Conservation (phyloP, 2,888 invertebrate species). For the Perithous albicinctus region DNA sequence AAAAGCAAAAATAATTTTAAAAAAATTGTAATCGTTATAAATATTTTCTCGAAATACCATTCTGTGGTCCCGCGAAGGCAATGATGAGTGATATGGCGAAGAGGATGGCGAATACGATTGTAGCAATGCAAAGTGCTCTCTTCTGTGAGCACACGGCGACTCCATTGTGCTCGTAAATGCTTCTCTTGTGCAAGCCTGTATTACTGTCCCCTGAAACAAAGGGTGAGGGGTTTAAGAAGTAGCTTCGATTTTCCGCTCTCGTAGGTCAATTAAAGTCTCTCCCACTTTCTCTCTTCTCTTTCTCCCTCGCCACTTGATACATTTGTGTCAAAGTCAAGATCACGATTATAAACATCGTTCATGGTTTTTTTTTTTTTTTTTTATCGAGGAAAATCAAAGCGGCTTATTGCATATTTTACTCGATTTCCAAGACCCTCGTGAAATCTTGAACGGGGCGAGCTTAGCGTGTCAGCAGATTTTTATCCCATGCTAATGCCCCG, state of each 20-base stretch:
- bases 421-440: constrained; percentile 25
- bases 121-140: constrained; percentile 92
- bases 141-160: constrained; percentile 95
- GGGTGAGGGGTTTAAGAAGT: constrained; percentile 48
- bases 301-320: neutral
- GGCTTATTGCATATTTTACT: constrained; percentile 32
- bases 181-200: constrained; percentile 88
- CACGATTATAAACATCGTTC: constrained; percentile 40
- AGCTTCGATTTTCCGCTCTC: constrained; percentile 34
- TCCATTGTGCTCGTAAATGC: constrained; percentile 90
- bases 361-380: no score
- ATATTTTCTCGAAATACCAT: constrained; percentile 86
- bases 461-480: constrained; percentile 53
- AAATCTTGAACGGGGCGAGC: constrained; percentile 14
- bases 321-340: constrained; percentile 59
- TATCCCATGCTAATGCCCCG: constrained; percentile 52
- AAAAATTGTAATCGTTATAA: constrained; percentile 2
- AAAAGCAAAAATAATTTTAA: neutral
- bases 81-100: constrained; percentile 94
- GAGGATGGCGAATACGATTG: constrained; percentile 91
- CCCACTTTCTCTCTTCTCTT: neutral
- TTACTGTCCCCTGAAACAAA: constrained; percentile 88
- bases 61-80: constrained; percentile 95
- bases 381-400: constrained; percentile 40
- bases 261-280: constrained; percentile 24